Base-by-base conservation (phyloP, 2,797 vertebrate species). In the Crenichthys baileyi region DNA sequence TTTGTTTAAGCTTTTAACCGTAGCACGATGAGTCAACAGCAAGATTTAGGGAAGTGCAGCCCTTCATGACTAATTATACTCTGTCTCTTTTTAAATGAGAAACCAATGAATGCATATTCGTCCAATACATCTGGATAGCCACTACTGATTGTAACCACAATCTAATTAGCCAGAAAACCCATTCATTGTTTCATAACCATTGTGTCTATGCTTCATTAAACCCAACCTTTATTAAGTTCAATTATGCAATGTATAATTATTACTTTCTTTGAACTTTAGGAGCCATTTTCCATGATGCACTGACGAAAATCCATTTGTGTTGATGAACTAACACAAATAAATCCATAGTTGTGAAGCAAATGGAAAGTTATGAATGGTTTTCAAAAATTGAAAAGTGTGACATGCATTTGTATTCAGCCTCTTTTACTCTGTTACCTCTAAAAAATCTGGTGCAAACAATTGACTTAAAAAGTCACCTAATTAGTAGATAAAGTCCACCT, bases 51-150 rank as follows among this genome's bases (percentile, higher is more conserved):
- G 55, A 87, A 74, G 70, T 76, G 63, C 20, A 75, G 68, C 75
- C 79, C 76, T 82, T 89, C 82, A 76, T 72, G 26, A 7, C 71
- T 87, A 73, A 92, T 91, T 92, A 89, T 76, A 88, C 83, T 70
- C 72, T 87, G 39, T 82, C 79, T 81, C 78, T 84, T 86, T 85
- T 83, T 90, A 92, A 91, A 87, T 90, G 82, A 89, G 83, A 86
- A 91, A 86, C 81, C 77, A 78, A 85, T 85, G 83, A 91, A 92
- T 88, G 76, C 88, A 91, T 80, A 89, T 67, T 80, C 74, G 70
- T 70, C 81, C 72, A 84, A 88, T 91, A 84, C 81, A 85, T 88
- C 70, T 87, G 86, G 81, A 91, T 81, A 86, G 9, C 82, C 81
- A 89, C 15, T 70, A 81, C 83, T 85, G 79, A 90, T 83, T 80